A percentile compares a stretch with the other conserved stretches of the same genome.
Evolutionary conservation across 2,113 vertebrate genomes (phyloP).

Genomic region (Ariopsis seemanni): DNA sequence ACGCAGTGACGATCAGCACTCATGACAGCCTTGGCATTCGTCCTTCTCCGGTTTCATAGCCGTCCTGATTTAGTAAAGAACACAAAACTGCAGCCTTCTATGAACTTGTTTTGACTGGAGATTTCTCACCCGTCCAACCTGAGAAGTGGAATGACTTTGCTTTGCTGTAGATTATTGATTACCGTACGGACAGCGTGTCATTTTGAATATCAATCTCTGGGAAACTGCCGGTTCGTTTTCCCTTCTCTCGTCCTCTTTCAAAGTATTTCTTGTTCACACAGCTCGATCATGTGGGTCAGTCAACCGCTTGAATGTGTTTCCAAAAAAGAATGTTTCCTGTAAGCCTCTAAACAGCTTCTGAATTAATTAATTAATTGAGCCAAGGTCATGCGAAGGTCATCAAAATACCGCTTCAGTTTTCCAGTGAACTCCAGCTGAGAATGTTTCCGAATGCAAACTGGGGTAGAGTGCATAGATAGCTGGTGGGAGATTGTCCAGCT

Average conservation of each 20-base stretch:
- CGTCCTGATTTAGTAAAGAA: slow-evolving; percentile 17
- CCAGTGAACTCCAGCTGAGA: not conserved
- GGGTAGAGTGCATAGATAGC: slow-evolving; percentile 24
- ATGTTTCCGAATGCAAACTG: slow-evolving; percentile 49
- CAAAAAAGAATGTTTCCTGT: not conserved
- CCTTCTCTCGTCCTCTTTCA: slow-evolving; percentile 29
- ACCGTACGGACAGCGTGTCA: slow-evolving; percentile 15
- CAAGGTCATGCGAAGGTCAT: slow-evolving; percentile 35
- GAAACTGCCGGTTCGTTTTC: slow-evolving; percentile 1
- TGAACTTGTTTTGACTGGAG: slow-evolving; percentile 45
- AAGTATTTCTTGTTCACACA: slow-evolving; percentile 2
- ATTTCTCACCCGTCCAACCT: slow-evolving; percentile 42
- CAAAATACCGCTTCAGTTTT: not conserved
- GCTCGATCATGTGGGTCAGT: slow-evolving; percentile 16
- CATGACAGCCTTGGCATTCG: slow-evolving; percentile 15
- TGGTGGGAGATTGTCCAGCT: slow-evolving; percentile 50
- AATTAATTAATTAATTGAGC: not conserved
- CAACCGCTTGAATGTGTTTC: slow-evolving; percentile 17
- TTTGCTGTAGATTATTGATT: slow-evolving; percentile 52
- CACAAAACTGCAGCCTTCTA: slow-evolving; percentile 36
- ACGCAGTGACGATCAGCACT: slow-evolving; percentile 21
- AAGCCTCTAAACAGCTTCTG: not conserved
- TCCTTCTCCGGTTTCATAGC: slow-evolving; percentile 27
- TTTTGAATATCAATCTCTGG: slow-evolving; percentile 42
- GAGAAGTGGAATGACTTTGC: slow-evolving; percentile 16